These are phyloP conservation scores for Gulo gulo DNA, from an alignment of 2,113 vertebrate species.

Conservation along the genomic window DNA sequence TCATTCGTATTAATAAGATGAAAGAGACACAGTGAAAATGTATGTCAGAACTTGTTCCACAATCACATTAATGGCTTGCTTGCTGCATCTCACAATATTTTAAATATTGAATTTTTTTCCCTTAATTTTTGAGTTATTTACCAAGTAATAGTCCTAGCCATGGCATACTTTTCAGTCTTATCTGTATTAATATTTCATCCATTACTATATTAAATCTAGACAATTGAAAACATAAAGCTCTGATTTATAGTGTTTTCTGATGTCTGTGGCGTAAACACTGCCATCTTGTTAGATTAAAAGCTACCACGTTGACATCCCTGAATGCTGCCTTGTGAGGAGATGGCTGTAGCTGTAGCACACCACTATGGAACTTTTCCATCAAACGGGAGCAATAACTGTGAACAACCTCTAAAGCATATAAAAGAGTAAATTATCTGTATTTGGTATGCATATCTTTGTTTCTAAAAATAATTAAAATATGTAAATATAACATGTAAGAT, in stretches of 20 bases:
- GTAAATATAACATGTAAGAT: not conserved
- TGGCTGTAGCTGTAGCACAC: fast-evolving
- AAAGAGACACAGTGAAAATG: not conserved
- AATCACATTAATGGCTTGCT: not conserved
- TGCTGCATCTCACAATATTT: not conserved
- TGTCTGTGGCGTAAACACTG: not conserved
- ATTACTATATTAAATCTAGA: not conserved
- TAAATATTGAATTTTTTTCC: too few species aligned
- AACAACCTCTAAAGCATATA: not conserved
- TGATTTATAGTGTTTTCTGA: not conserved
- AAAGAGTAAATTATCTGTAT: not conserved
- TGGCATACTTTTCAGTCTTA: not conserved
- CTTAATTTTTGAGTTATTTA: not conserved
- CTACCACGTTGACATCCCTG: not conserved
- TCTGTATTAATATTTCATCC: not conserved
- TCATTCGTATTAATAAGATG: not conserved
- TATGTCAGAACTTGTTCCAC: not conserved
- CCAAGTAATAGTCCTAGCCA: not conserved
- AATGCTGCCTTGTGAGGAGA: not conserved
- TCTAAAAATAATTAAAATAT: not conserved
- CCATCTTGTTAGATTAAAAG: not conserved
- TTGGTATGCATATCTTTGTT: not conserved
- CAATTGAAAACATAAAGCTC: not conserved
- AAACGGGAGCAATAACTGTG: not conserved
- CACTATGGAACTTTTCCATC: not conserved